Conservation (phyloP, 2,113 vertebrate species). For the Megalops atlanticus region DNA sequence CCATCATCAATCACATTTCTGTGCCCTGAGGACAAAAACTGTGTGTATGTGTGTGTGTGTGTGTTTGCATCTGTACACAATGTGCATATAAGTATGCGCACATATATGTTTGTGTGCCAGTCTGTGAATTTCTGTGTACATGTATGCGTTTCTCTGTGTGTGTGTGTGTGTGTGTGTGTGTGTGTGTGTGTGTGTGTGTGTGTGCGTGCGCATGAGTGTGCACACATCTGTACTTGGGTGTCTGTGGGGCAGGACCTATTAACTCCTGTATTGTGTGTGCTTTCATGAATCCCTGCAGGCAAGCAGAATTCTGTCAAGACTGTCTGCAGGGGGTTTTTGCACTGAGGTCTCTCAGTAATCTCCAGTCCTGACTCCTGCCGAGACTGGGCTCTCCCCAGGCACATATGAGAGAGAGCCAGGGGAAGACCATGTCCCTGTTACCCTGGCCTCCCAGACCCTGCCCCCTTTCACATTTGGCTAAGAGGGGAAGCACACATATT, state of each 20-base stretch:
- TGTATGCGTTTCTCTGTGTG: not conserved
- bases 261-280: not conserved
- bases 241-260: constrained; percentile 40
- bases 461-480: not conserved
- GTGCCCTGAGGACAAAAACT: constrained; percentile 59
- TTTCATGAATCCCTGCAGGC: not conserved
- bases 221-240: constrained; percentile 40
- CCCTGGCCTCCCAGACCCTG: not conserved
- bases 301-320: constrained; percentile 8
- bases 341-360: not conserved
- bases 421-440: not conserved
- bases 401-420: not conserved
- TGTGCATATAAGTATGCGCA: not conserved
- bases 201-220: not conserved
- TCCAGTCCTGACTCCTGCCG: not conserved
- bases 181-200: constrained; percentile 42
- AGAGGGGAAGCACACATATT: not conserved
- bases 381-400: not conserved
- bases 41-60: constrained; percentile 42
- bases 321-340: constrained; percentile 1
- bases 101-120: constrained; percentile 41
- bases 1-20: constrained; percentile 12
- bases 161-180: constrained; percentile 37
- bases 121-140: constrained; percentile 57
- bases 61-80: not conserved